These are phyloP conservation scores for Lottia gigantea DNA, from an alignment of 2,888 invertebrate species.

Conservation along the genomic window DNA sequence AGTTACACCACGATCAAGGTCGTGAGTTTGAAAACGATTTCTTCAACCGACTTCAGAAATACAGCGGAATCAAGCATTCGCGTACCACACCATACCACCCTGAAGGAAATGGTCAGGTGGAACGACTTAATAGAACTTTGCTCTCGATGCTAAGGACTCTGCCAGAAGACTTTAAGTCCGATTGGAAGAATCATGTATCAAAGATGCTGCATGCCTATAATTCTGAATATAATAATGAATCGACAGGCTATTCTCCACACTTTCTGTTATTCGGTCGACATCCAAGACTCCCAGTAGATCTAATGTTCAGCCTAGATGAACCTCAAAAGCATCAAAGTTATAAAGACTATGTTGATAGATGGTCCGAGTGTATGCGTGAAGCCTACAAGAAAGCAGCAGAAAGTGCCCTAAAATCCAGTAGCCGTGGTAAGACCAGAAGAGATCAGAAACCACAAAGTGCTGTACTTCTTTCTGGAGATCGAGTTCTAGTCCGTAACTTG, in stretches of 20 bases:
- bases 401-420: conserved; percentile 15
- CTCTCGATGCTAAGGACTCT: conserved; percentile 20
- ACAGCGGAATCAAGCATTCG: conserved; percentile 18
- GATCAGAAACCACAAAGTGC: conserved; percentile 12
- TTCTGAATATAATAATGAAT: conserved; percentile 28
- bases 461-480: conserved; percentile 18
- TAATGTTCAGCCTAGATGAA: conserved; percentile 7
- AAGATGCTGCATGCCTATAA: conserved; percentile 37
- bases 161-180: conserved; percentile 12
- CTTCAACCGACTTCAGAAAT: conserved; percentile 25
- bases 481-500: conserved; percentile 27
- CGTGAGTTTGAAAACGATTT: conserved; percentile 37
- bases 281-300: conserved; percentile 22
- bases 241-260: conserved; percentile 29
- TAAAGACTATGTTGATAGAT: conserved; percentile 20
- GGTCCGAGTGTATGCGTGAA: conserved; percentile 24
- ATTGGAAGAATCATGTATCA: conserved; percentile 30
- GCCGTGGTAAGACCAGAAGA: conserved; percentile 1
- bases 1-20: conserved; percentile 37
- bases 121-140: background rate
- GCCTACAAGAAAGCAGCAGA: conserved; percentile 26
- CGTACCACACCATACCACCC: conserved; percentile 24
- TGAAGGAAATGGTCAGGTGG: conserved; percentile 10
- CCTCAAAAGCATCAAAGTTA: background rate
- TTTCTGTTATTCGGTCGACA: conserved; percentile 27